Percentiles rank a stretch among this genome's conserved stretches.
Conservation (phyloP, 2,113 vertebrate species). For the Bucco capensis region DNA sequence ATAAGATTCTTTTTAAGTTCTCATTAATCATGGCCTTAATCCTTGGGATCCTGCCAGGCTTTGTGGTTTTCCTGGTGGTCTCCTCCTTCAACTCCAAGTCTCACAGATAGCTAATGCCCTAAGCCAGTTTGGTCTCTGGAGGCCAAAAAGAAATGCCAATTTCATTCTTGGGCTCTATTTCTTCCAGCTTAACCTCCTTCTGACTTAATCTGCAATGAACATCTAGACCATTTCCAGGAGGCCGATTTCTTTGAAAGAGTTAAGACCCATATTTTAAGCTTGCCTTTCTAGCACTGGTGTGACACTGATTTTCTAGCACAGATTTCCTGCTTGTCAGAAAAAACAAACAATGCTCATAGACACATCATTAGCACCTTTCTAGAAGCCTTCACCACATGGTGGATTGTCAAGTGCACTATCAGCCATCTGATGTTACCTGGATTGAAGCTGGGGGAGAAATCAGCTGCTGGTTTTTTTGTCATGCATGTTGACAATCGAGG, state of each 20-base stretch:
- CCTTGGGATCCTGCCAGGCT: conserved; percentile 25
- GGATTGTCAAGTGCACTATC: neutral
- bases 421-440: neutral
- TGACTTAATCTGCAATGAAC: neutral
- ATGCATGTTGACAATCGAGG: fast-evolving
- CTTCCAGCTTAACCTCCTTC: neutral
- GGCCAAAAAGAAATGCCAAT: neutral
- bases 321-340: neutral
- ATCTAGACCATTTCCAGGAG: neutral
- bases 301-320: neutral
- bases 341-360: neutral
- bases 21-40: conserved; percentile 34
- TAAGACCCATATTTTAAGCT: neutral
- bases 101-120: neutral
- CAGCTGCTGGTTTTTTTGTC: neutral
- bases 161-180: neutral
- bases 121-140: neutral
- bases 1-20: conserved; percentile 4
- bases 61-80: conserved; percentile 2
- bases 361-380: neutral
- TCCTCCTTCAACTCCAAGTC: neutral
- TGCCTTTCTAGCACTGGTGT: neutral
- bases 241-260: neutral
- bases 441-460: neutral
- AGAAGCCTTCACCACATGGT: neutral